Evolutionary conservation across 2,797 vertebrate species (phyloP), one percentile per base, ranked within the genome.

Genomic region (Sebastes reedi): DNA sequence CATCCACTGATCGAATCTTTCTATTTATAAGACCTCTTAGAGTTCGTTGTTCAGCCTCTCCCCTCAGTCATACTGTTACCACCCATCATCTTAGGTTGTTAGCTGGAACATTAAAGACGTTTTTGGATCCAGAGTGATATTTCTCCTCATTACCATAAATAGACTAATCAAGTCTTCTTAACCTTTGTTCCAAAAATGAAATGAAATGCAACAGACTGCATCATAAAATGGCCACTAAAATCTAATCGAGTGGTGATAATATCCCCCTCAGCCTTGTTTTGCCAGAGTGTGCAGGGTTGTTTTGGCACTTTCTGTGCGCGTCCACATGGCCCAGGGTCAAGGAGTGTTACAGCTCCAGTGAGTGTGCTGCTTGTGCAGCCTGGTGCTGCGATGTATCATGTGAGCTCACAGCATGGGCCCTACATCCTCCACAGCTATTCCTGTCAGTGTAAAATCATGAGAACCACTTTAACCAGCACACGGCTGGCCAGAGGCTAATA

Each of bases 381-480:
- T 64, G 71, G 80, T 64, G 82, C 87, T 81, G 77, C 68, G 11
- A 50, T 68, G 80, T 55, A 86, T 94, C 87, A 89, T 89, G 88
- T 91, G 91, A 92, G 87, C 85, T 80, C 87, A 42, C 82, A 86
- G 80, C 81, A 72, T 69, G 80, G 87, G 83, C 67, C 61, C 67
- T 39, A 70, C 82, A 52, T 88, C 79, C 42, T 90, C 81, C 84
- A 74, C 69, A 73, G 79, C 89, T 90, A 84, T 93, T 94, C 92
- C 81, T 87, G 83, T 85, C 88, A 30, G 72, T 55, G 73, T 77
- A 87, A 81, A 89, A 92, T 89, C 83, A 90, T 84, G 89, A 92
- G 88, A 91, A 92, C 58, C 76, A 84, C 90, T 92, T 90, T 77
- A 83, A 52, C 74, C 75, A 82, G 85, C 86, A 86, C 88, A 84